These are phyloP conservation scores for Hyperoplus lanceolatus DNA, from an alignment of 2,797 vertebrate species.

Conservation along the genomic window DNA sequence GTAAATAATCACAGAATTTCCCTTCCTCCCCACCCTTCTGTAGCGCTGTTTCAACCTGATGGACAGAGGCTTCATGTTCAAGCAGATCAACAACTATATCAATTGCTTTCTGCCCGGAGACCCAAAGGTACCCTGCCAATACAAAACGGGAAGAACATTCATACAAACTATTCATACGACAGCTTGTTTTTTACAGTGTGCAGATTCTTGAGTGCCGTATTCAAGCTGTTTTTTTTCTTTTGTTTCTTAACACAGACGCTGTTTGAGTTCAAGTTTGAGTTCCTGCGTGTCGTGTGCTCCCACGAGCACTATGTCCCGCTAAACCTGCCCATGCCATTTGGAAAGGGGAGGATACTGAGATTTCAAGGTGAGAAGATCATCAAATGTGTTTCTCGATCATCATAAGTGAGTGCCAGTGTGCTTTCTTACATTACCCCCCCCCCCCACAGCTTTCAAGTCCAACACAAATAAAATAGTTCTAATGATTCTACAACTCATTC, in stretches of 20 bases:
- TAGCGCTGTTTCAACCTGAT: conserved; percentile 98
- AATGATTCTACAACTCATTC: not conserved
- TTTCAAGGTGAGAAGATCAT: conserved; percentile 91
- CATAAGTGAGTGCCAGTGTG: not conserved
- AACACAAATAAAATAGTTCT: not conserved
- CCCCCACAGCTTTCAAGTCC: not conserved
- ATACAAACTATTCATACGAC: not conserved
- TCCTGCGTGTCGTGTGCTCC: conserved; percentile 96
- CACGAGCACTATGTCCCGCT: conserved; percentile 97
- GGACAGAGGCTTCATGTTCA: conserved; percentile 98
- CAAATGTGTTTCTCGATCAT: not conserved
- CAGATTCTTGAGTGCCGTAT: not conserved
- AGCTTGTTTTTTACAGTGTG: not conserved
- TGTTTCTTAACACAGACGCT: conserved; percentile 87
- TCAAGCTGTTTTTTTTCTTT: conserved; percentile 1
- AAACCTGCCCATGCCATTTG: conserved; percentile 98
- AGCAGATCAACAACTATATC: conserved; percentile 98
- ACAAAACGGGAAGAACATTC: not conserved
- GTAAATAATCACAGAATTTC: not conserved
- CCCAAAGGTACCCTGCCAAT: conserved; percentile 88
- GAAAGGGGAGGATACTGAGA: conserved; percentile 94
- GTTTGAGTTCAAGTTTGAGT: conserved; percentile 99
- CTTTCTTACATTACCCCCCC: not conserved
- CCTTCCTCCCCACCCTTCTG: not conserved
- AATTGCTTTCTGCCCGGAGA: conserved; percentile 97